Percentiles rank a stretch among this genome's conserved stretches.
These are phyloP conservation scores for Ethmia dodecea DNA, from an alignment of 2,888 invertebrate species.

Conservation along the genomic window DNA sequence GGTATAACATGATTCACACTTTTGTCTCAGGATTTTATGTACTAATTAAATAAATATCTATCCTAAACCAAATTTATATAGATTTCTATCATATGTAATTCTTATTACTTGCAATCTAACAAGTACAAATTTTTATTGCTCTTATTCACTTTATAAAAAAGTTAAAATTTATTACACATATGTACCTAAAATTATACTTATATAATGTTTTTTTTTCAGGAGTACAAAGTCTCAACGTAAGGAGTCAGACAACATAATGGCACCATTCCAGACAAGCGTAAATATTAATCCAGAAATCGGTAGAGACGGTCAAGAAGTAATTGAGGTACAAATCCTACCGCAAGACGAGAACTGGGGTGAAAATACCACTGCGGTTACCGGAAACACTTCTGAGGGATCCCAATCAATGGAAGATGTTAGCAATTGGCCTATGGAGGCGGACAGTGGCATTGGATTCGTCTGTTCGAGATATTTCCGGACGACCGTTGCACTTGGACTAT, in stretches of 20 bases:
- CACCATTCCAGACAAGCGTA: constrained; percentile 91
- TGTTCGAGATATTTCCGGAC: constrained; percentile 92
- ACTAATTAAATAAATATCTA: too few species aligned
- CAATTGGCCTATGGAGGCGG: constrained; percentile 88
- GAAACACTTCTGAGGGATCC: constrained; percentile 97
- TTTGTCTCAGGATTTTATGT: too few species aligned
- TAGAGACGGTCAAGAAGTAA: constrained; percentile 91
- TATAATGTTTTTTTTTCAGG: constrained; percentile 46
- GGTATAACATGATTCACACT: too few species aligned
- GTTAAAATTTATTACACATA: too few species aligned
- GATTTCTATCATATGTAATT: too few species aligned
- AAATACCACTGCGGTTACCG: constrained; percentile 97
- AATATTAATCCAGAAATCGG: constrained; percentile 87
- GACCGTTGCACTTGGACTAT: constrained; percentile 86
- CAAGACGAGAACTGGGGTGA: constrained; percentile 99
- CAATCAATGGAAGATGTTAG: constrained; percentile 95
- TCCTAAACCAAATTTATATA: too few species aligned
- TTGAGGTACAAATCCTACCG: constrained; percentile 96
- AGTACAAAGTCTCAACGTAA: constrained; percentile 82
- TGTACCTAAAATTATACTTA: too few species aligned
- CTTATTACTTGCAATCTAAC: too few species aligned
- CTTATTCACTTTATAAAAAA: too few species aligned
- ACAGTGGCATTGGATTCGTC: constrained; percentile 82
- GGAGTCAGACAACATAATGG: constrained; percentile 82
- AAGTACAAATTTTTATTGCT: too few species aligned